These are phyloP conservation scores for Atherix ibis DNA, from an alignment of 2,888 invertebrate species.

Conservation along the genomic window DNA sequence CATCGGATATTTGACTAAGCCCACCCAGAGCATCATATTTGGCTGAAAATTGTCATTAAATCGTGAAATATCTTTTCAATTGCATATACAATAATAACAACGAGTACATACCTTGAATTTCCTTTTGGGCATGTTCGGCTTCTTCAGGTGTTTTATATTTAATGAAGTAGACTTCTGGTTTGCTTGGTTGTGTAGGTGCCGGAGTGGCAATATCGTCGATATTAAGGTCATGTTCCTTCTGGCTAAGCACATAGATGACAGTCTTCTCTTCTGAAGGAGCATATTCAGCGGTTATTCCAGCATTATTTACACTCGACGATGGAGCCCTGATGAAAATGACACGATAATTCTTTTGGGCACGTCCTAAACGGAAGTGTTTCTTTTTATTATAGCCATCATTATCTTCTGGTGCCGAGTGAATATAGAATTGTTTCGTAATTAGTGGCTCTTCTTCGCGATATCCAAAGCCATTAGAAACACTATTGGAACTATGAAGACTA, in stretches of 20 bases:
- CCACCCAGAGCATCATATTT: slow-evolving; percentile 22
- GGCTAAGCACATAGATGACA: slow-evolving; percentile 28
- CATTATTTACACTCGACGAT: slow-evolving; percentile 2
- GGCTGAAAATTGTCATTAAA: background rate
- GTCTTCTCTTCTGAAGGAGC: slow-evolving; percentile 31
- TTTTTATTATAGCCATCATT: slow-evolving; percentile 7
- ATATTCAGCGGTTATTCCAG: slow-evolving; percentile 10
- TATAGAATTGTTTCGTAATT: slow-evolving; percentile 12
- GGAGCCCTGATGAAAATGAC: slow-evolving; percentile 15
- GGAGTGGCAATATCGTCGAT: slow-evolving; percentile 22
- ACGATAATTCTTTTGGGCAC: slow-evolving; percentile 12
- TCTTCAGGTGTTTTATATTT: slow-evolving; percentile 29
- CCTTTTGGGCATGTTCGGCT: slow-evolving; percentile 25
- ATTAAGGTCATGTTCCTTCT: slow-evolving; percentile 23
- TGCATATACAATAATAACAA: background rate
- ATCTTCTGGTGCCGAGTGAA: slow-evolving; percentile 14
- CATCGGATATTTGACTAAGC: slow-evolving; percentile 16
- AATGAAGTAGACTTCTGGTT: slow-evolving; percentile 30
- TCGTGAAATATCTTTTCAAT: background rate
- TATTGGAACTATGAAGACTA: background rate
- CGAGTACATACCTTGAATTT: slow-evolving; percentile 23
- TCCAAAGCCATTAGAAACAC: slow-evolving; percentile 1
- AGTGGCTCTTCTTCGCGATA: slow-evolving; percentile 7
- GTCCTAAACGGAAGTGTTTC: slow-evolving; percentile 8
- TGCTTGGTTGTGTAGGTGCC: slow-evolving; percentile 19